Evolutionary conservation across 2,888 invertebrate genomes (phyloP), one percentile per base, ranked within the genome.

Genomic region (Melanophora roralis): DNA sequence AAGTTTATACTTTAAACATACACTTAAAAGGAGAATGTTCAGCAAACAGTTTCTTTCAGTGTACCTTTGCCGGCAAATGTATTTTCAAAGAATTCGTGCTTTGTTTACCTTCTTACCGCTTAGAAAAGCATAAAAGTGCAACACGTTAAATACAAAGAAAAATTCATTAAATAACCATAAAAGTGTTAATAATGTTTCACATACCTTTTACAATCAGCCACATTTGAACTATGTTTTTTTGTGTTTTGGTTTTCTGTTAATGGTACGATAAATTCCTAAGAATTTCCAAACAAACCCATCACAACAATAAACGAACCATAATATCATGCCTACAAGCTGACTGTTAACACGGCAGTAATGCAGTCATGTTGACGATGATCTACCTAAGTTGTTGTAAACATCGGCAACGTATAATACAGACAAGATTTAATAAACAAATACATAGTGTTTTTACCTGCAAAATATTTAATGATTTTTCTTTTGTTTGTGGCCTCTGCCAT

Each of bases 151-250:
- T 3, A 6, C 27, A 27, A 3, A 27, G 27, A 21, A 16, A 45
- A 68, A 71, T 60, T 75, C 67, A 73, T 78, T 73, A 81, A 83
- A 75, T 64, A 64, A 51, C 76, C 81, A 81, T 82, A 81, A 77
- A 81, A 78, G 83, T 78, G 82, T 77, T 83, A 83, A 81, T 77
- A 76, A 67, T 77, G 32, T 81, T 77, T 68, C 71, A 72, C 60
- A 82, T 82, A 71, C 36, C 55, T 69, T 74, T 23, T 27, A 27
- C 27, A 71, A 49, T 57, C 60, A 71, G 60, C 69, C 74, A 43
- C 60, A 71, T 60, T 53, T 43, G 60, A 75, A 79, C 27, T 62
- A 67, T 71, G 23, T 55, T 64, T 62, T 62, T 7, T 36, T 55
- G 4, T 3, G 1, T 34, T 55, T 6, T 38, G 34, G 2, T 5